Conservation (phyloP, 2,888 invertebrate genomes). For the Phymatocera aterrima region DNA sequence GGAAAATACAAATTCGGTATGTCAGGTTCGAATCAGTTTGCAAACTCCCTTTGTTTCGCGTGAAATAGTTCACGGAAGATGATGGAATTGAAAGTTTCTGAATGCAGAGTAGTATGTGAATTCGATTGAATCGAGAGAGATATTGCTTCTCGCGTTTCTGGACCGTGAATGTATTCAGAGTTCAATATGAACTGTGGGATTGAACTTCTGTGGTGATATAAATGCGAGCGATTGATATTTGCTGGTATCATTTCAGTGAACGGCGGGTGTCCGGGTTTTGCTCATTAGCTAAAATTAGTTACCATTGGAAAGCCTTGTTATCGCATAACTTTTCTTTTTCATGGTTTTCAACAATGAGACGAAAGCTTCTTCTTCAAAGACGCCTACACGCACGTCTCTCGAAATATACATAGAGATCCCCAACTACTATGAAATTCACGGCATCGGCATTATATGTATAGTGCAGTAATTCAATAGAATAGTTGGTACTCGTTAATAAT, state of each 20-base stretch:
- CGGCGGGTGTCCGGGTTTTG: not conserved
- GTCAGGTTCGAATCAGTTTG: not conserved
- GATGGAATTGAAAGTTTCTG: not conserved
- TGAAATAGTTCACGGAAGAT: not conserved
- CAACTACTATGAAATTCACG: conserved; percentile 16
- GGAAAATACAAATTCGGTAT: no score
- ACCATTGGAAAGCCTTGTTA: not conserved
- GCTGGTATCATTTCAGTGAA: not conserved
- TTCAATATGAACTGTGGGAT: not conserved
- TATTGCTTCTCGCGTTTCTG: not conserved
- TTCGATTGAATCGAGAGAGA: not conserved
- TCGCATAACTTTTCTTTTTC: not conserved
- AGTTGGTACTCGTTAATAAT: conserved; percentile 40
- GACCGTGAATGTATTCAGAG: not conserved
- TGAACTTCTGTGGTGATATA: not conserved
- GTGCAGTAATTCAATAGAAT: conserved; percentile 16
- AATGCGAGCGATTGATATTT: not conserved
- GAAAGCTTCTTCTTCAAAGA: not conserved
- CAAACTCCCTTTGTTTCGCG: not conserved
- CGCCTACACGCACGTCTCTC: not conserved
- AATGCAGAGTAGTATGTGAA: not conserved
- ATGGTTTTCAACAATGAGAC: not conserved
- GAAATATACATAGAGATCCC: not conserved
- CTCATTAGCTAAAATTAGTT: not conserved
- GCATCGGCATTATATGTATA: no score